Conservation (phyloP, 2,113 vertebrate species). For the Pseudorectes ferrugineus region DNA sequence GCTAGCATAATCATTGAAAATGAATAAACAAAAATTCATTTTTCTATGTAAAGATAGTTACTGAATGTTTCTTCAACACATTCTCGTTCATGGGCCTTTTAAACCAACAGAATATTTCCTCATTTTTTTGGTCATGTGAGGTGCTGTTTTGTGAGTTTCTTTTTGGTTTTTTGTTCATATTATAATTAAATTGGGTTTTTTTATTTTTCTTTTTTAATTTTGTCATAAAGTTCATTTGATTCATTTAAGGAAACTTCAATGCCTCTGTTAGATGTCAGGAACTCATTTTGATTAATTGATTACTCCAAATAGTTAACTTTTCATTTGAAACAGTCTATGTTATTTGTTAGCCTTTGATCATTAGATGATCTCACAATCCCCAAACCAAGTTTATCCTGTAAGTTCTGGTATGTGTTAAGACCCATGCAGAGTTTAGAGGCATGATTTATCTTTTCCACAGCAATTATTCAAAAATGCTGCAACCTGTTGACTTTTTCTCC, state of each 20-base stretch:
- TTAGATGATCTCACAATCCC: background rate
- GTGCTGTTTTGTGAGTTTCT: accelerated
- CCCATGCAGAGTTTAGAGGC: background rate
- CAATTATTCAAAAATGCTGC: background rate
- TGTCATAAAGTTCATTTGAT: background rate
- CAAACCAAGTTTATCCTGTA: background rate
- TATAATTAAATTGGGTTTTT: background rate
- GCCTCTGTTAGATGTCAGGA: background rate
- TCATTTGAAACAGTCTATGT: background rate
- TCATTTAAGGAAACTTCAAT: background rate
- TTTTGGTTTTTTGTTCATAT: background rate
- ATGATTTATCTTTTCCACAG: background rate
- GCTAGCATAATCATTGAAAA: background rate
- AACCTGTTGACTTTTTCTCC: background rate
- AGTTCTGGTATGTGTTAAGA: background rate
- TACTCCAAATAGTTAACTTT: background rate
- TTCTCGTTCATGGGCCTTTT: accelerated
- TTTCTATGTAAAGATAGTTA: background rate
- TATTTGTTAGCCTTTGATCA: background rate
- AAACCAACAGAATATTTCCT: background rate
- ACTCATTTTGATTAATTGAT: background rate
- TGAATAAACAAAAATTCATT: background rate
- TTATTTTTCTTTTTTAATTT: accelerated
- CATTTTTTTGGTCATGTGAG: background rate
- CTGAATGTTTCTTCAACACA: background rate